Evolutionary conservation across 2,113 vertebrate genomes (phyloP), one percentile per base, ranked within the genome.

Genomic region (Lasiurus cinereus): DNA sequence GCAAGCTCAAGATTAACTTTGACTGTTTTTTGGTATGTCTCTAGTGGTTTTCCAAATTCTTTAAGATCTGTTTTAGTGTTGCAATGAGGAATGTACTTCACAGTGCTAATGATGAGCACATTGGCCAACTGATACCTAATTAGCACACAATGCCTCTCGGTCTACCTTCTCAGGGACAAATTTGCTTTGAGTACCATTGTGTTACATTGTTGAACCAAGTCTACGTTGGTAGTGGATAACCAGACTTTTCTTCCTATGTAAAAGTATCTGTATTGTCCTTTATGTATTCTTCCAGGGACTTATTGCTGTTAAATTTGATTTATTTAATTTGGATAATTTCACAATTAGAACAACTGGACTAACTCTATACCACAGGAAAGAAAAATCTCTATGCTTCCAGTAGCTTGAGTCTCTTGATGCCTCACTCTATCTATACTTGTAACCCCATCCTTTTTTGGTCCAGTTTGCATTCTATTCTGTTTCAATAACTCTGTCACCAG

Each of bases 81-180:
- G 69, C 84, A 36, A 18, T 87, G 15, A 79, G 69, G 36, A 92
- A 21, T 76, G n/a, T 13, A 70, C 8, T 59, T 1, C 59, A 8
- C 1, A 56, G 16, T 74, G 24, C 39, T 76, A 56, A 7, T 3
- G 15, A 82, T 64, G 9, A 27, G 12, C 16, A 18, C 48, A 73
- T 24, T 76, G 13, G 2, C 22, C 52, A 76, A 18, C 31, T 70
- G 24, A 12, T 4, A 74, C 36, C 22, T 54, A 56, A n/a, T 15
- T 33, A 27, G 12, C 15, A 8, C 11, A 14, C 2, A 4, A 3
- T 11, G 0, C 3, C 72, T 84, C 14, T 12, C 2, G 6, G 5
- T 59, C n/a, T 33, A 8, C 78, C 31, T 83, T 39, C 33, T 74
- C 39, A 29, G 11, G 5, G 31, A 36, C 21, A 8, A 4, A 33